Percentiles rank a stretch among this genome's conserved stretches.
Evolutionary conservation across 92 coral and sea anemone genomes (phyloP).

Genomic region (Actinostola sp.): DNA sequence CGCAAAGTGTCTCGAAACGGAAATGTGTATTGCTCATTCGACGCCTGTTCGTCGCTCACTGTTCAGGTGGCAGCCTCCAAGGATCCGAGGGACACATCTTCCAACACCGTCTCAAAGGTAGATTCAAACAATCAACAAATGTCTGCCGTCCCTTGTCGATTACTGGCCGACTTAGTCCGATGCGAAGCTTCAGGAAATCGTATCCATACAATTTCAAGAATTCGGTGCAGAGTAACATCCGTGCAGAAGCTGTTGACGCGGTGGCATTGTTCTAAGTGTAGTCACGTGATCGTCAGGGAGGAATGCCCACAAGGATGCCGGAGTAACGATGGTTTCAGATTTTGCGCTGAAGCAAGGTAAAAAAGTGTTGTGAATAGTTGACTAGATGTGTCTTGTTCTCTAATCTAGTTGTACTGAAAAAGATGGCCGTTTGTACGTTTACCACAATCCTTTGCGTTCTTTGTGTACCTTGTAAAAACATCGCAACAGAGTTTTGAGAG

Average conservation of each 20-base stretch:
- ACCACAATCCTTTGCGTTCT: too few relatives aligned
- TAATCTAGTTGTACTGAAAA: not conserved
- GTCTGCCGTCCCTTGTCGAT: conserved; percentile 50
- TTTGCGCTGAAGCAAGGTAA: conserved; percentile 83
- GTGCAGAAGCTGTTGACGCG: conserved; percentile 80
- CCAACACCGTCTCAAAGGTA: too few relatives aligned
- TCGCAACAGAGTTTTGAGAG: too few relatives aligned
- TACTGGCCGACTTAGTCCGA: conserved; percentile 61
- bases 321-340: conserved; percentile 51
- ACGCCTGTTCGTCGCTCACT: conserved; percentile 78
- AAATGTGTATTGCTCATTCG: conserved; percentile 82
- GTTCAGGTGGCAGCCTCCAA: conserved; percentile 62
- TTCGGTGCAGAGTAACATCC: conserved; percentile 83
- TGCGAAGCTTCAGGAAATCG: conserved; percentile 62
- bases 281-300: conserved; percentile 68
- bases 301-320: conserved; percentile 73
- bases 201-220: conserved; percentile 73
- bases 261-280: conserved; percentile 88
- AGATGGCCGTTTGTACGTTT: too few relatives aligned
- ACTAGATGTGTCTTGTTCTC: not conserved
- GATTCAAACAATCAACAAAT: conserved; percentile 5
- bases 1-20: conserved; percentile 75
- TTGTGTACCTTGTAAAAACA: too few relatives aligned
- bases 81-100: not conserved
- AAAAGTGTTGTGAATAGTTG: not conserved